phyloP scores from a whole-genome alignment of 1,140 invertebrate species.

The Cyrtorhinus lividipennis region DNA sequence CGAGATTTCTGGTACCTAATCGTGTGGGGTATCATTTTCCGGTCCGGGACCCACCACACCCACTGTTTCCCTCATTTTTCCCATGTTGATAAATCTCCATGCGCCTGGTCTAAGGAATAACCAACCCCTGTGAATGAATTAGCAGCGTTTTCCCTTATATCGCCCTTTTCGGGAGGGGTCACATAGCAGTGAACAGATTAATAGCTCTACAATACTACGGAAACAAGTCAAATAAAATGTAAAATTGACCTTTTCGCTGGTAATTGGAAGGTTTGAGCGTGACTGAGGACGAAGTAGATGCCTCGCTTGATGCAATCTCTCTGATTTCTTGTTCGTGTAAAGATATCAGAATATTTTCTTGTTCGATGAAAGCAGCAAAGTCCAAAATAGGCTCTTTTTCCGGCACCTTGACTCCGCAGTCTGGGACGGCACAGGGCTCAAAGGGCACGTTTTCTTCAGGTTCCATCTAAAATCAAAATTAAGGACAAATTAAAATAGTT shows the following conservation, averaged over 20 bases:
- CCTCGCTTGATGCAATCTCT: no score
- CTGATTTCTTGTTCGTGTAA: not conserved
- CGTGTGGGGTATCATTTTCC: no score
- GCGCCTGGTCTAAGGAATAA: no score
- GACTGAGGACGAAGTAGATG: not conserved
- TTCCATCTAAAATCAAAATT: no score
- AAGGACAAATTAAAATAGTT: no score
- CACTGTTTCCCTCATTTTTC: no score
- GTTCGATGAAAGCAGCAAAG: not conserved
- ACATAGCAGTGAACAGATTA: not conserved
- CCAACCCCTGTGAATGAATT: no score
- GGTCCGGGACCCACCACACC: no score
- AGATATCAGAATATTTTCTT: not conserved
- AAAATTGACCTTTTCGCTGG: not conserved
- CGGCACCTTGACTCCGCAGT: not conserved
- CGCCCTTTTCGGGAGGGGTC: not conserved
- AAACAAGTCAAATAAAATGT: not conserved
- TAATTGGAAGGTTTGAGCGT: not conserved
- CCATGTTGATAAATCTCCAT: no score
- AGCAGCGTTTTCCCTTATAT: no score
- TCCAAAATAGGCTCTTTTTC: not conserved
- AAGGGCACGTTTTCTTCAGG: no score
- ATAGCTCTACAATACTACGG: not conserved
- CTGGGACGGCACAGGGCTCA: not conserved
- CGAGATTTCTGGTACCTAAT: no score